Conservation (phyloP, 2,113 vertebrate species). For the Dasyurus viverrinus region DNA sequence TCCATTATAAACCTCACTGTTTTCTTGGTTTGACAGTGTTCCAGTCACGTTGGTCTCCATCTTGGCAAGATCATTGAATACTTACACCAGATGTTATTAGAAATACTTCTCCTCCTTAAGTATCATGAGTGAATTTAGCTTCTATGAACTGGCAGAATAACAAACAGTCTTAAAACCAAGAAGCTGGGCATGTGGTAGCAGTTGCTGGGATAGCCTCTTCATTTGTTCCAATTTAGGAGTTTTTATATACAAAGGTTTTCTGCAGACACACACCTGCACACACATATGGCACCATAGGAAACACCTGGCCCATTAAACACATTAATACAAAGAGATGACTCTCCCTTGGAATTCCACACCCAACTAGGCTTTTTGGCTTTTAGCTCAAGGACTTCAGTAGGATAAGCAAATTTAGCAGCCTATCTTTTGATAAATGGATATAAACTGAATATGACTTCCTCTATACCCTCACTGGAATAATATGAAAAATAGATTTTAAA, state of each 20-base stretch:
- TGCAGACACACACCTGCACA: background rate
- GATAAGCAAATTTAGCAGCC: rapidly evolving
- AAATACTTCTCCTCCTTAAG: background rate
- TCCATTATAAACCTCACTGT: constrained; percentile 18
- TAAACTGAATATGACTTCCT: rapidly evolving
- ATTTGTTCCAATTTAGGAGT: background rate
- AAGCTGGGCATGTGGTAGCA: rapidly evolving
- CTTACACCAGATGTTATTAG: background rate
- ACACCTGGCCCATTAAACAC: rapidly evolving
- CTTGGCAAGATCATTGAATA: background rate
- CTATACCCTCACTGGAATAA: rapidly evolving
- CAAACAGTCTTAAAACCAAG: background rate
- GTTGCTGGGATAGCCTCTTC: rapidly evolving
- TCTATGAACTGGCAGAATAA: background rate
- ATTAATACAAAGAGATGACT: rapidly evolving
- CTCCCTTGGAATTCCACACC: background rate
- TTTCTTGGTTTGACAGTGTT: background rate
- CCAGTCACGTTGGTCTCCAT: background rate
- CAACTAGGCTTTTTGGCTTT: background rate
- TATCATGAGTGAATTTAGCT: background rate
- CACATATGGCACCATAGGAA: background rate
- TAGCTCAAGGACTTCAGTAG: rapidly evolving
- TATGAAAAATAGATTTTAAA: background rate
- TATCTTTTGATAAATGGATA: background rate
- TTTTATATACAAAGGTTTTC: background rate